A percentile compares a stretch with the other conserved stretches of the same genome.
These are phyloP conservation scores for Thalassaphorura encarpata DNA, from an alignment of 1,140 invertebrate genomes.

Conservation along the genomic window DNA sequence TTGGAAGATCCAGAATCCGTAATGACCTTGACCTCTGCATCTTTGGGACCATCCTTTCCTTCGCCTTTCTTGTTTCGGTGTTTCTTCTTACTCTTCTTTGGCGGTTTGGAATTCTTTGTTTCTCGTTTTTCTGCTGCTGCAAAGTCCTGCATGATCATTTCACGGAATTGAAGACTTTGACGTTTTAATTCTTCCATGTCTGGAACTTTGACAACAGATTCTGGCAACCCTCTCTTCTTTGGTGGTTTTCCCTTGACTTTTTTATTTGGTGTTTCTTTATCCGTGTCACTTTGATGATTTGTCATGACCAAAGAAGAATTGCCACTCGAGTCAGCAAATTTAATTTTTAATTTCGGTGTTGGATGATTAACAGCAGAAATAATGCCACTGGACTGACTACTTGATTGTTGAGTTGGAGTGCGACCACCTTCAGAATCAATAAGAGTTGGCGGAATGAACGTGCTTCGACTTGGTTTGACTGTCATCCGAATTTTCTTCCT, in stretches of 20 bases:
- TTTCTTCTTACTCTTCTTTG: constrained; percentile 45
- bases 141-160: constrained; percentile 69
- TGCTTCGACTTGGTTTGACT: constrained; percentile 23
- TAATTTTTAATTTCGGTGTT: constrained; percentile 71
- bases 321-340: constrained; percentile 49
- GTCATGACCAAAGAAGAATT: constrained; percentile 16
- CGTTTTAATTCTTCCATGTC: constrained; percentile 63
- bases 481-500: constrained; percentile 19
- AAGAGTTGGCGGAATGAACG: constrained; percentile 31
- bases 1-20: constrained; percentile 49
- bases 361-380: constrained; percentile 29
- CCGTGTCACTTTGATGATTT: constrained; percentile 20
- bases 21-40: constrained; percentile 34
- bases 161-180: constrained; percentile 78
- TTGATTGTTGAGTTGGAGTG: not conserved
- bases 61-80: constrained; percentile 48
- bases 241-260: constrained; percentile 53
- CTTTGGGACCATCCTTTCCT: constrained; percentile 32
- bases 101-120: constrained; percentile 45
- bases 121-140: constrained; percentile 34
- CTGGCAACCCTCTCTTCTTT: constrained; percentile 52
- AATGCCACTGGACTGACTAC: not conserved
- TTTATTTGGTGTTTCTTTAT: constrained; percentile 25
- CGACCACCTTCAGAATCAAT: constrained; percentile 13
- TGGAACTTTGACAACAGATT: constrained; percentile 36